Evolutionary conservation across 2,888 invertebrate species (phyloP), one percentile per base, ranked within the genome.

Genomic region (Dastarcus helophoroides): DNA sequence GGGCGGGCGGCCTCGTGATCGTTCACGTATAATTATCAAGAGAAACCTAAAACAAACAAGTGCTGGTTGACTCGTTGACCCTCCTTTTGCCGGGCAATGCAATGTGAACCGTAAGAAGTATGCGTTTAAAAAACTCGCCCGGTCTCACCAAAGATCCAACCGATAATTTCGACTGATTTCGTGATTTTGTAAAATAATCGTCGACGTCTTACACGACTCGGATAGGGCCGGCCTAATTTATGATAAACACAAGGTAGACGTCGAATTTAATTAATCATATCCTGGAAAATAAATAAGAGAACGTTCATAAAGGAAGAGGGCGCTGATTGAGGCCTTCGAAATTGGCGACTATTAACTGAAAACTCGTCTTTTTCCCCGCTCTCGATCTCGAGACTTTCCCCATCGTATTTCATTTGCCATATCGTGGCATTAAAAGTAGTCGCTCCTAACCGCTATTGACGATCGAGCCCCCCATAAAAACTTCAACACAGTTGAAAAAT

Each of bases 1-100:
- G 55, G 56, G 54, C 55, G 56, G 54, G 51, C 47, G 41, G 51
- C 46, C 51, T 58, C 58, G 58, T 59, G 58, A 57, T 56, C 58
- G 48, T 55, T 54, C 54, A 56, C 52, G 50, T 58, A 56, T 59
- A 59, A 59, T 59, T 59, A 59, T 57, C 56, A 46, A 45, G n/a
- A 54, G 53, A 53, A 57, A 56, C 56, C 51, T 54, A 56, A 59
- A 59, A 59, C 58, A 59, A 58, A 59, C 59, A 59, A 57, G 56
- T 51, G 47, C 55, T 56, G 50, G 54, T 55, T 56, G 55, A 56
- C 56, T 55, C 47, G 54, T 40, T 56, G 55, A 55, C 55, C 56
- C 53, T 48, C 40, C 45, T 39, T 38, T 27, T 41, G 44, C 47
- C 43, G 35, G 42, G 45, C 39, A 46, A 49, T 44, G 39, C 49